A percentile compares a stretch with the other conserved stretches of the same genome.
phyloP scores from a whole-genome alignment of 2,113 vertebrate genomes.

The Dendropsophus ebraccatus region DNA sequence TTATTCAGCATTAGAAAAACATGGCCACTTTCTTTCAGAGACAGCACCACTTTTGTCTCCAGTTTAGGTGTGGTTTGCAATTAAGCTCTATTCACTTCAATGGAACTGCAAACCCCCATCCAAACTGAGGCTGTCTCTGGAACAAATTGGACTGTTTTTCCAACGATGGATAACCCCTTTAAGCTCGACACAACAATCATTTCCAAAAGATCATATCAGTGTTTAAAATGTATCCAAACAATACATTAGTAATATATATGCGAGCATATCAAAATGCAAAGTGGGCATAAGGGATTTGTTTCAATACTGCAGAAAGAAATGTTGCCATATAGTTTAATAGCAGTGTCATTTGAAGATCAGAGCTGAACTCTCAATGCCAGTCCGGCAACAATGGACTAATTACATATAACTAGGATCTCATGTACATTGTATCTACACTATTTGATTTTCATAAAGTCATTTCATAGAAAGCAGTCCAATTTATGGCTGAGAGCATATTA shows the following conservation, averaged over 20 bases:
- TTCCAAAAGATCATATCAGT: too few species aligned
- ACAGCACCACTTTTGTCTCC: too few species aligned
- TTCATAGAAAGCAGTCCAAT: conserved; percentile 1
- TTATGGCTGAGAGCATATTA: conserved; percentile 19
- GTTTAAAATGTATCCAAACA: neutral
- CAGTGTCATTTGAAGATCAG: neutral
- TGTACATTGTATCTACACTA: neutral
- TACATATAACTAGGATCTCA: conserved; percentile 12
- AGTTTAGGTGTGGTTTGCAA: too few species aligned
- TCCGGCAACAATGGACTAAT: neutral
- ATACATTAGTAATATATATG: neutral
- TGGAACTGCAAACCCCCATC: too few species aligned
- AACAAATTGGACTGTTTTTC: too few species aligned
- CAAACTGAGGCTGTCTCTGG: too few species aligned
- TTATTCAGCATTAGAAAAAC: too few species aligned
- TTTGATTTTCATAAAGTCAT: conserved; percentile 11
- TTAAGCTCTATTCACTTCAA: too few species aligned
- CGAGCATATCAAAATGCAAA: neutral
- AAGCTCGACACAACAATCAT: too few species aligned
- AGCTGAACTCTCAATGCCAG: neutral
- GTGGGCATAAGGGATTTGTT: neutral
- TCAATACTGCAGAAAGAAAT: neutral
- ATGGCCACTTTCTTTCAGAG: too few species aligned
- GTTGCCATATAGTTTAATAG: neutral
- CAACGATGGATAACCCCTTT: too few species aligned